These are phyloP conservation scores for Varanus salvator DNA, from an alignment of 2,113 vertebrate genomes.

Conservation along the genomic window DNA sequence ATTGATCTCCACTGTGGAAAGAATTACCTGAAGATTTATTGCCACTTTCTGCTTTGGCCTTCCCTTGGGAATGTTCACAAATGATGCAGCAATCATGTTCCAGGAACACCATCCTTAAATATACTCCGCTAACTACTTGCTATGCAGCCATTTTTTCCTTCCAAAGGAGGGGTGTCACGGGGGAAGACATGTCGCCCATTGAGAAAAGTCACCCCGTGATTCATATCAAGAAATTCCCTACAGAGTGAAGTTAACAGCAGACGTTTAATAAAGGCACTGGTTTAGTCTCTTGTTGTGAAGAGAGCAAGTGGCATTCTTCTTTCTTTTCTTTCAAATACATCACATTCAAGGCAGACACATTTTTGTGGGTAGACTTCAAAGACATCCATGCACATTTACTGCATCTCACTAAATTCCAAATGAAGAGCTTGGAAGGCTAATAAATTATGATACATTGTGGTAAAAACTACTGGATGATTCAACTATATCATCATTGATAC, in stretches of 20 bases:
- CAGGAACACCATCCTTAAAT: slow-evolving; percentile 65
- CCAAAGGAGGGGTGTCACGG: not conserved
- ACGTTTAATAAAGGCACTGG: slow-evolving; percentile 54
- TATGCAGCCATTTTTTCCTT: slow-evolving; percentile 57
- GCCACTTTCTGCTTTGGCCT: slow-evolving; percentile 63
- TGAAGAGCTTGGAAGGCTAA: slow-evolving; percentile 43
- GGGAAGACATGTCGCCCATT: slow-evolving; percentile 33
- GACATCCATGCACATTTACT: not conserved
- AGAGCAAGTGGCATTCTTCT: not conserved
- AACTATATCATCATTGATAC: not conserved
- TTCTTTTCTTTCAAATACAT: not conserved
- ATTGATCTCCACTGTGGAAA: slow-evolving; percentile 60
- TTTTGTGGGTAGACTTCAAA: slow-evolving; percentile 44
- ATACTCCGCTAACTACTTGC: slow-evolving; percentile 64
- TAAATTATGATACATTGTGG: not conserved
- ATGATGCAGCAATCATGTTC: slow-evolving; percentile 71
- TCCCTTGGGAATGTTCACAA: slow-evolving; percentile 70
- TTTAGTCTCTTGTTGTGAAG: slow-evolving; percentile 19
- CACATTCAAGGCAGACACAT: not conserved
- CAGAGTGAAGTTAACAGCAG: slow-evolving; percentile 28
- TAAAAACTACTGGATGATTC: slow-evolving; percentile 23
- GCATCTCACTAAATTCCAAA: not conserved
- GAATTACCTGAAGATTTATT: slow-evolving; percentile 73
- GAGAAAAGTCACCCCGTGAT: slow-evolving; percentile 39
- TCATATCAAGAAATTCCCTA: slow-evolving; percentile 25